Conservation (phyloP, 2,888 invertebrate species). For the Margaritifera margaritifera region DNA sequence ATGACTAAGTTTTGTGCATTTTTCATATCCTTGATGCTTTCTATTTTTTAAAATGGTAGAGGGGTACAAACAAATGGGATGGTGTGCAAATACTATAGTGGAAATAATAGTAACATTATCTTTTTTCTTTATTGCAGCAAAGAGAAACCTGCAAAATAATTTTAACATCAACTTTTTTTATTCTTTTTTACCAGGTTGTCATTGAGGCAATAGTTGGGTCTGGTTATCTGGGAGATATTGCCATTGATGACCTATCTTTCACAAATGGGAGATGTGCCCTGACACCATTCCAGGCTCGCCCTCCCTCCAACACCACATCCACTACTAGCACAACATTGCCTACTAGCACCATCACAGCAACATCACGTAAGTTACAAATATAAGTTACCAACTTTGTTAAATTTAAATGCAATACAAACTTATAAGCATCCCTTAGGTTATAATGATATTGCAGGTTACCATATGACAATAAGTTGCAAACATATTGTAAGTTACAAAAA, state of each 20-base stretch:
- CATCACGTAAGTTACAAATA: constrained; percentile 40
- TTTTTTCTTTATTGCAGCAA: too few relatives aligned
- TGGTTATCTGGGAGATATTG: constrained; percentile 47
- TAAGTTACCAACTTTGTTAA: neutral
- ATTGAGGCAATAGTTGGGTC: constrained; percentile 52
- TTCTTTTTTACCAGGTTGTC: constrained; percentile 39
- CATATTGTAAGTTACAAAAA: too few relatives aligned
- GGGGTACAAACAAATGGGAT: too few relatives aligned
- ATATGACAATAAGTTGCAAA: too few relatives aligned
- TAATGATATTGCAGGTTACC: too few relatives aligned
- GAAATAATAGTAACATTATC: too few relatives aligned
- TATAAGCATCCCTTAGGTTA: too few relatives aligned
- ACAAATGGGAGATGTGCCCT: constrained; percentile 38
- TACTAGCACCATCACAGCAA: constrained; percentile 37
- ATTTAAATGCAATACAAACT: too few relatives aligned
- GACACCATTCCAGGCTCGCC: constrained; percentile 41
- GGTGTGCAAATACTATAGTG: too few relatives aligned
- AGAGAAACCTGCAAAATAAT: neutral
- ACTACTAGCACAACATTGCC: constrained; percentile 28
- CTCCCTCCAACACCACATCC: constrained; percentile 34
- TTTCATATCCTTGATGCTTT: too few relatives aligned
- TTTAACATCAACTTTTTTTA: neutral
- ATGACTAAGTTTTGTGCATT: too few relatives aligned
- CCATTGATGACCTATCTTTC: constrained; percentile 57
- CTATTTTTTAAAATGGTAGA: too few relatives aligned